A percentile compares a stretch with the other conserved stretches of the same genome.
These are phyloP conservation scores for Phataginus tricuspis DNA, from an alignment of 2,797 vertebrate species.

Conservation along the genomic window DNA sequence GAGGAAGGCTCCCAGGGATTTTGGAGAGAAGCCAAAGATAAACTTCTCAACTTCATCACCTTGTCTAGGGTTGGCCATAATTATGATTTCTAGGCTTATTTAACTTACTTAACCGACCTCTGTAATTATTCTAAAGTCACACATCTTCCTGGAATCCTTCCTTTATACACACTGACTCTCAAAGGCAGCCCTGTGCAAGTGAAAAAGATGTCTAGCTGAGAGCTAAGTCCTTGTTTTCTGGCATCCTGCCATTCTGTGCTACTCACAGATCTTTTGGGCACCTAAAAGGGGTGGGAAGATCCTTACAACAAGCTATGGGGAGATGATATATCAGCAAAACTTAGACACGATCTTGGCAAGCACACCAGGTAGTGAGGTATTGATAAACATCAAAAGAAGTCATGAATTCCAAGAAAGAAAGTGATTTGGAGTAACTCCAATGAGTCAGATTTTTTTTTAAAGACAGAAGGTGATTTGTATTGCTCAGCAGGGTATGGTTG, in stretches of 20 bases:
- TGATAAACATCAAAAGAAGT: conserved; percentile 71
- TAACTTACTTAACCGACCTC: conserved; percentile 31
- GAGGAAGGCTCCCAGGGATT: background rate
- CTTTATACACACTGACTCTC: background rate
- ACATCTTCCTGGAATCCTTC: conserved; percentile 64
- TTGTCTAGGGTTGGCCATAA: conserved; percentile 35
- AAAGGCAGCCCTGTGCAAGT: conserved; percentile 33
- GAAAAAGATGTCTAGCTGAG: conserved; percentile 57
- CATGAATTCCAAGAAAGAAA: conserved; percentile 59
- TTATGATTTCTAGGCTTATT: conserved; percentile 33
- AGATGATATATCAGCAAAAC: conserved; percentile 51
- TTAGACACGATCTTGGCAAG: conserved; percentile 66
- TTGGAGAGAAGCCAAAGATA: conserved; percentile 33
- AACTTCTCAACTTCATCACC: conserved; percentile 39
- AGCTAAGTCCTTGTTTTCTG: background rate
- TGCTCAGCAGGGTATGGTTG: conserved; percentile 18
- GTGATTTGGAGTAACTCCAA: conserved; percentile 59
- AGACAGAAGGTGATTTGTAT: conserved; percentile 62
- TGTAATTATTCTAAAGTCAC: conserved; percentile 57
- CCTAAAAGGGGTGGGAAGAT: background rate
- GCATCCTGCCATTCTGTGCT: conserved; percentile 25
- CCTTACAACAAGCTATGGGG: background rate
- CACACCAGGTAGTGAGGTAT: conserved; percentile 3
- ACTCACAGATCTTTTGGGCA: background rate
- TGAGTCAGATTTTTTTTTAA: background rate